These are phyloP conservation scores for Mionectes macconnelli DNA, from an alignment of 2,113 vertebrate genomes.

Conservation along the genomic window DNA sequence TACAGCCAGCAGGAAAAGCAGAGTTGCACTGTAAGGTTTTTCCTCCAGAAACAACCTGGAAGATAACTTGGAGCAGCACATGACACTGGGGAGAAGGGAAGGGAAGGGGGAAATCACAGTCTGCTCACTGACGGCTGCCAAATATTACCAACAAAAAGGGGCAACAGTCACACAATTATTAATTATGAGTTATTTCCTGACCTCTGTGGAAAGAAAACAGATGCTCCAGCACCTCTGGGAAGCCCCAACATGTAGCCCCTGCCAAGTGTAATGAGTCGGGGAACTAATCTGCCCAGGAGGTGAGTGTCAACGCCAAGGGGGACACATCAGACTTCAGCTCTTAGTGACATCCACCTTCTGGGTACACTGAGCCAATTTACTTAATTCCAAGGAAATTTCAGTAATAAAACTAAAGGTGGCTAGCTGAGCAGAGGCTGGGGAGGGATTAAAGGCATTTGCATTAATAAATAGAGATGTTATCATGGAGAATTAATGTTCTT, in stretches of 20 bases:
- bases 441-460: conserved; percentile 60
- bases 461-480: conserved; percentile 70
- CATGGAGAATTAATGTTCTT: conserved; percentile 63
- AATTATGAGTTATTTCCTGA: neutral
- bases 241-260: neutral
- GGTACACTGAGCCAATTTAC: conserved; percentile 15
- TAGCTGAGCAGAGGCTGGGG: neutral
- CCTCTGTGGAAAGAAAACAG: neutral
- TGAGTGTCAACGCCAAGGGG: neutral
- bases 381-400: conserved; percentile 31
- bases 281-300: neutral
- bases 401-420: conserved; percentile 28
- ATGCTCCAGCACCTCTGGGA: neutral
- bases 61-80: neutral
- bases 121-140: neutral
- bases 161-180: neutral
- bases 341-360: neutral
- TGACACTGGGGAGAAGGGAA: too few relatives aligned
- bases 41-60: neutral
- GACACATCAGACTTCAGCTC: neutral
- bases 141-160: neutral
- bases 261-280: neutral
- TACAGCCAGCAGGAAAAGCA: neutral
- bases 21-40: neutral
- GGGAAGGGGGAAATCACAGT: neutral